A percentile compares a stretch with the other conserved stretches of the same genome.
Conservation (phyloP, 2,113 vertebrate species). For the Mustela lutreola region DNA sequence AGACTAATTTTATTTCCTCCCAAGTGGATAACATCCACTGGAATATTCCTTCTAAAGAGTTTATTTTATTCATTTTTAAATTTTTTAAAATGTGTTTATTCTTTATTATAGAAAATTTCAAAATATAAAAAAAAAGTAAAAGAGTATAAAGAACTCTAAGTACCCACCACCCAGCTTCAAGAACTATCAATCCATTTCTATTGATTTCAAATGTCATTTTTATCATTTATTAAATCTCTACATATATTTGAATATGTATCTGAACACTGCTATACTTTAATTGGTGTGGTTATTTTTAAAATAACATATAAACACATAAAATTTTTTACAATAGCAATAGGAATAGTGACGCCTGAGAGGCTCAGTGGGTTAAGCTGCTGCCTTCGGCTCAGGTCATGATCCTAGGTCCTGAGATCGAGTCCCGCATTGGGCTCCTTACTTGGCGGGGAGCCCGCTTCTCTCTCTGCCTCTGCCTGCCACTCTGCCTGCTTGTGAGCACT, state of each 20-base stretch:
- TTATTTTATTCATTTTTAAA: background rate
- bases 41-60: constrained; percentile 8
- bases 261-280: background rate
- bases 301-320: background rate
- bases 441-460: too few relatives aligned
- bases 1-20: constrained; percentile 1
- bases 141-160: background rate
- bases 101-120: constrained; percentile 16
- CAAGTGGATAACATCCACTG: background rate
- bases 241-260: background rate
- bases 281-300: background rate
- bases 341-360: background rate
- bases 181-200: background rate
- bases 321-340: background rate
- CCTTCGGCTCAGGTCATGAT: too few relatives aligned
- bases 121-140: background rate
- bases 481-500: too few relatives aligned
- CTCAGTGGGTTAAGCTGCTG: too few relatives aligned
- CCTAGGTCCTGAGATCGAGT: too few relatives aligned
- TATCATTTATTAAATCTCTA: background rate
- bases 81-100: background rate
- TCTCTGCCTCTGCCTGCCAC: too few relatives aligned
- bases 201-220: background rate
- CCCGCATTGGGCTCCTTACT: too few relatives aligned
- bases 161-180: background rate